These are phyloP conservation scores for Cotesia glomerata DNA, from an alignment of 1,140 invertebrate species.

Conservation along the genomic window DNA sequence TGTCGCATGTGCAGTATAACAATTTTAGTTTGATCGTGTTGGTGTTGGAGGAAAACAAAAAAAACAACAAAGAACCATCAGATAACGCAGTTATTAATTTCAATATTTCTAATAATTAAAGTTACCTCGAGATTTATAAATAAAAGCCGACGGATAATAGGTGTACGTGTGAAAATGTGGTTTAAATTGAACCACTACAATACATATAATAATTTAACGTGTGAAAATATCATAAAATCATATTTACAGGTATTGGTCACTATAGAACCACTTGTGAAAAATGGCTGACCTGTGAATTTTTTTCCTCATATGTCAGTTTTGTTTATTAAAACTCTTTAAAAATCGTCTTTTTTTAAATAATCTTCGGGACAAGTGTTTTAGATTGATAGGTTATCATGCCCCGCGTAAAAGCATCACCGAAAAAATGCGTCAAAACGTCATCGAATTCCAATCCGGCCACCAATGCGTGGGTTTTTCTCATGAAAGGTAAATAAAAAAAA, in stretches of 20 bases:
- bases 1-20: background rate
- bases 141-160: background rate
- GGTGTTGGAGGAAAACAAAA: background rate
- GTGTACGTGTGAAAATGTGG: background rate
- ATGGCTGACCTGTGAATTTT: conserved; percentile 45
- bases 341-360: background rate
- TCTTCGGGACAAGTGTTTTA: background rate
- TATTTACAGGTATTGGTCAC: background rate
- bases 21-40: conserved; percentile 1
- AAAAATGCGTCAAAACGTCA: conserved; percentile 64
- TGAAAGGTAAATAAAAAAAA: conserved; percentile 65
- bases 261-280: conserved; percentile 32
- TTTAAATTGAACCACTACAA: background rate
- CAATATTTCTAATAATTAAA: background rate
- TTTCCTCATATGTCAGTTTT: conserved; percentile 7
- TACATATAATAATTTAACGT: background rate
- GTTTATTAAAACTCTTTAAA: conserved; percentile 20
- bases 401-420: conserved; percentile 65
- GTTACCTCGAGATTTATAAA: background rate
- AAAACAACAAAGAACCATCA: background rate
- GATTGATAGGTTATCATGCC: conserved; percentile 56
- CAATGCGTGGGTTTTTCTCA: conserved; percentile 72
- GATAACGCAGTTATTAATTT: background rate
- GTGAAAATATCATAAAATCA: background rate
- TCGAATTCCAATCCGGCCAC: conserved; percentile 46